These are phyloP conservation scores for Bombus huntii DNA, from an alignment of 1,140 invertebrate genomes.

Conservation along the genomic window DNA sequence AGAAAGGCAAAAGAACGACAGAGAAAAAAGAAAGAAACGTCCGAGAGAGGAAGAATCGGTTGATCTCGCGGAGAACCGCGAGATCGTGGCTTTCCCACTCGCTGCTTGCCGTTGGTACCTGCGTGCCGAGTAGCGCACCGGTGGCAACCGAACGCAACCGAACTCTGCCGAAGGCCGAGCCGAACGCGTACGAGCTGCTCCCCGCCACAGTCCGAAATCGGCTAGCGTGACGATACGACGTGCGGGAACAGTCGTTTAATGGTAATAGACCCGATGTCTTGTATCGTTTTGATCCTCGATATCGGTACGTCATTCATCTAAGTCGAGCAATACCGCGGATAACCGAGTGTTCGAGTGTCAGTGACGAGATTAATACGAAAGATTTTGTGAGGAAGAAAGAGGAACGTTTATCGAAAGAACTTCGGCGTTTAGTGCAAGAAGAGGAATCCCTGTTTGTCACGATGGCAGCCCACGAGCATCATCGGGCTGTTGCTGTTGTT, in stretches of 20 bases:
- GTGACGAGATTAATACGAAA: constrained; percentile 29
- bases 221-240: constrained; percentile 78
- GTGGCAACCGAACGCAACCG: constrained; percentile 59
- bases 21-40: neutral
- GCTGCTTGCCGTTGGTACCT: constrained; percentile 57
- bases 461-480: constrained; percentile 73
- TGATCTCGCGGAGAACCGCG: constrained; percentile 48
- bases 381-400: constrained; percentile 1
- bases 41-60: constrained; percentile 38
- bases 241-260: constrained; percentile 52
- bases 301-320: constrained; percentile 6
- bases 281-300: constrained; percentile 46
- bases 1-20: neutral
- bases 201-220: constrained; percentile 79
- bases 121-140: constrained; percentile 64
- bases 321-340: neutral
- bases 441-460: constrained; percentile 46
- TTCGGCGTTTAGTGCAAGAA: constrained; percentile 43
- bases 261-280: constrained; percentile 59
- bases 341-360: constrained; percentile 56
- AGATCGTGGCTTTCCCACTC: constrained; percentile 65
- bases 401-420: constrained; percentile 14
- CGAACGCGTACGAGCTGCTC: constrained; percentile 70
- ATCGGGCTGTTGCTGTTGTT: constrained; percentile 55
- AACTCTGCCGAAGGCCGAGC: constrained; percentile 68